Evolutionary conservation across 2,888 invertebrate genomes (phyloP).

Genomic region (Theretra japonica): DNA sequence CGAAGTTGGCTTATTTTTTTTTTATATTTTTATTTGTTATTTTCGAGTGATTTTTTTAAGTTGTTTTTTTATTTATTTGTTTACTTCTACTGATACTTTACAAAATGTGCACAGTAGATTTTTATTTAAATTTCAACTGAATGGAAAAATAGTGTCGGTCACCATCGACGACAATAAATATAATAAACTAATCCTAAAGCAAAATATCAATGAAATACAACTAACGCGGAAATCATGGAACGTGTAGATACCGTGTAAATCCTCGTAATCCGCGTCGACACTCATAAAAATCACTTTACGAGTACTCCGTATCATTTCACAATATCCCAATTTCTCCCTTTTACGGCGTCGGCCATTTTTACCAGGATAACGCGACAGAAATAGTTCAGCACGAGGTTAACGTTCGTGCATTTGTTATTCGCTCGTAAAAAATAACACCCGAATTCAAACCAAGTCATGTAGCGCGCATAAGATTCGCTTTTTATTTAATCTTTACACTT

Average conservation of each 20-base stretch:
- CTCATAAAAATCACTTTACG: slow-evolving; percentile 13
- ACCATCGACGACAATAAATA: no score
- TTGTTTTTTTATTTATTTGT: no score
- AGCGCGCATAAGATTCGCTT: slow-evolving; percentile 47
- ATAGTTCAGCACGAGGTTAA: slow-evolving; percentile 56
- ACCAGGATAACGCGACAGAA: slow-evolving; percentile 27
- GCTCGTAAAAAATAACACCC: slow-evolving; percentile 59
- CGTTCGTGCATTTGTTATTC: slow-evolving; percentile 61
- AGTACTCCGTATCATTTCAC: slow-evolving; percentile 10
- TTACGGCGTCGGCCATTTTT: slow-evolving; percentile 22
- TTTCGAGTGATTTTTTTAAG: no score
- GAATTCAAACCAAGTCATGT: slow-evolving; percentile 43
- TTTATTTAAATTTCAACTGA: no score
- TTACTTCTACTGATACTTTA: no score
- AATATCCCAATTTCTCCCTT: slow-evolving; percentile 11
- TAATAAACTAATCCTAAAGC: neutral
- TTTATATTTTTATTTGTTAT: no score
- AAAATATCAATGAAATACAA: neutral
- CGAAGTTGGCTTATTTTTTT: no score
- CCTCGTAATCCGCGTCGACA: neutral
- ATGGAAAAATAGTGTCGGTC: neutral
- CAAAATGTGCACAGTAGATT: no score
- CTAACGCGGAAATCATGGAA: neutral
- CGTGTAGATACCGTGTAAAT: slow-evolving; percentile 5
- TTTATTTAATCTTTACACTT: slow-evolving; percentile 41